Base-by-base conservation (phyloP, 2,888 invertebrate genomes). In the Ferdinandea cuprea region DNA sequence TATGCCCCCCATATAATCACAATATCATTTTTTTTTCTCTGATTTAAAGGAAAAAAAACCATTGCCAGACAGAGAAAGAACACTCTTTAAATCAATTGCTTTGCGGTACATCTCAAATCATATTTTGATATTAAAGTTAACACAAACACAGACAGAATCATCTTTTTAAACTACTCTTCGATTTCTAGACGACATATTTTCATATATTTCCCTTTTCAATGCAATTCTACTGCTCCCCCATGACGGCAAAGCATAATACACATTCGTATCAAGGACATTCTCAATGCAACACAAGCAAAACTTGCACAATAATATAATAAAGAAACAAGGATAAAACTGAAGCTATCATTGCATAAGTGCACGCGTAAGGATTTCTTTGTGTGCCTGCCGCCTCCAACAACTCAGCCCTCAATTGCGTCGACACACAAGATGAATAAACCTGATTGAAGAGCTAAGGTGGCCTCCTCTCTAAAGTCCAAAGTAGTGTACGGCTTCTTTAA, bases 261-360 rank as follows among this genome's bases (percentile, higher is more conserved):
- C 19, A 37, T 58, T 56, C 46, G 56, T 44, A 56, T 68, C 44
- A 32, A 68, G 25, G 21, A 46, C n/a, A n/a, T 17, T 56, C 46
- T 56, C 37, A 59, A 69, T 59, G 50, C 37, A n/a, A 17, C 48
- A 17, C 48, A 7, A 30, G 25, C 15, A 56, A 46, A 19, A 44
- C 21, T 19, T 15, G 13, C 25, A 17, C 17, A 28, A 50, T 15
- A 69, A 17, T 9, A 42, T 17, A n/a, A n/a, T n/a, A 17, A 6
- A 11, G 30, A 32, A 50, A 19, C 50, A 59, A 79, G 46, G 46
- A 54, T 40, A 54, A 54, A 56, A 15, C 28, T 19, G 5, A 61
- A 32, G 46, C 61, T 61, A 48, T 46, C 37, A 46, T 73, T 66
- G 73, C 66, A 71, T 65, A 78, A 78, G 58, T 78, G 73, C 66